Evolutionary conservation across 2,113 vertebrate genomes (phyloP).

Genomic region (Nematolebias whitei): DNA sequence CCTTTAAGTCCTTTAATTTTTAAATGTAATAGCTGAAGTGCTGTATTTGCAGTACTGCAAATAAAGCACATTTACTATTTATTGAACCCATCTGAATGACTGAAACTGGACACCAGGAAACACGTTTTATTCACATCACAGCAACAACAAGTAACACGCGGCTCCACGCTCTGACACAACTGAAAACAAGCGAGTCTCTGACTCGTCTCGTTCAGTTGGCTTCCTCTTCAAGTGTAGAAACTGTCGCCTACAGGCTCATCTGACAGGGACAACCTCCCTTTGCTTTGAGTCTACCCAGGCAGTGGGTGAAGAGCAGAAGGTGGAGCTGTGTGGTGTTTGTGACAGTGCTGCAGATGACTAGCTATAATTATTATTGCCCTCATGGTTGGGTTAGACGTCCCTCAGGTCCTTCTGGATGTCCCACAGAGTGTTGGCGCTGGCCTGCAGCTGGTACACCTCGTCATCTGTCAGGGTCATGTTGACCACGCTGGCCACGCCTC

Average conservation of each 20-base stretch:
- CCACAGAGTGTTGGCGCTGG: constrained; percentile 89
- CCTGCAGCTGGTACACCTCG: constrained; percentile 87
- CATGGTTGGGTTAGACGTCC: constrained; percentile 76
- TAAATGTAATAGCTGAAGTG: too few relatives aligned
- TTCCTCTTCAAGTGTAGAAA: constrained; percentile 17
- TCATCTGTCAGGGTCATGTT: constrained; percentile 90
- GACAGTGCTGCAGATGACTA: neutral
- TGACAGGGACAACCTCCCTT: too few relatives aligned
- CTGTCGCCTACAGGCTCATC: constrained; percentile 35
- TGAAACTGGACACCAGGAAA: constrained; percentile 8
- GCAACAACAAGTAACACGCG: constrained; percentile 10
- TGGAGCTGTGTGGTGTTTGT: constrained; percentile 20
- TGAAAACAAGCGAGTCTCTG: constrained; percentile 3
- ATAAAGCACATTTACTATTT: neutral
- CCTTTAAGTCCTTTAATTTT: too few relatives aligned
- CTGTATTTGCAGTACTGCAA: neutral
- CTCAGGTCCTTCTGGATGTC: constrained; percentile 91
- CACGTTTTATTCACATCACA: constrained; percentile 47
- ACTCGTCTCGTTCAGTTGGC: constrained; percentile 8
- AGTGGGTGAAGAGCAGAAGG: constrained; percentile 3
- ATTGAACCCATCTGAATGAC: constrained; percentile 5
- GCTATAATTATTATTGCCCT: neutral
- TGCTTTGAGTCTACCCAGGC: constrained; percentile 14
- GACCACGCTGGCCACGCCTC: constrained; percentile 88
- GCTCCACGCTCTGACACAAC: constrained; percentile 17